A percentile compares a stretch with the other conserved stretches of the same genome.
phyloP scores from a whole-genome alignment of 2,113 vertebrate genomes.

The Notarius lentiginosus region DNA sequence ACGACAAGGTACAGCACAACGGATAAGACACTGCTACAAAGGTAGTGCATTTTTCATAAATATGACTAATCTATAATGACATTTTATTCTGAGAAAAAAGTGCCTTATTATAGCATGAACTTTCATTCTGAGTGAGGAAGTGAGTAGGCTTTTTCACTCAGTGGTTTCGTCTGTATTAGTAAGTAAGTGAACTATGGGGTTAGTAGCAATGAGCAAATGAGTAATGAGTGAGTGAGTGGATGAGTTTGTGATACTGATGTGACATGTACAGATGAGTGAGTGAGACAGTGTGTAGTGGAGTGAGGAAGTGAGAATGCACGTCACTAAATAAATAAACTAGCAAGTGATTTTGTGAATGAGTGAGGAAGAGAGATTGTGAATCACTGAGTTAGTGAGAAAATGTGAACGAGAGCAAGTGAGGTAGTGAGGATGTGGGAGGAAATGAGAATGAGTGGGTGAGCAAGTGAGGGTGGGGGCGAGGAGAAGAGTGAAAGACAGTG shows the following conservation, averaged over 20 bases:
- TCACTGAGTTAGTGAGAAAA: not conserved
- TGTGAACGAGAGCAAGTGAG: not conserved
- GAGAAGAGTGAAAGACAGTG: not conserved
- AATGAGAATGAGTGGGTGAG: not conserved
- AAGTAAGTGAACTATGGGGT: not conserved
- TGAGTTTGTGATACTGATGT: not conserved
- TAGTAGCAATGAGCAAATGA: not conserved
- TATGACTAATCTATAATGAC: not conserved
- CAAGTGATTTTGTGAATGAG: not conserved
- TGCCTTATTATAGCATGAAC: not conserved
- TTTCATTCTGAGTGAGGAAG: not conserved
- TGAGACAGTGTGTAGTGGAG: not conserved
- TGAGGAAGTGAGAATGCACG: not conserved
- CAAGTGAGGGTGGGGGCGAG: not conserved
- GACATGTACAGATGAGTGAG: not conserved
- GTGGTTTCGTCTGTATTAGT: too few species aligned
- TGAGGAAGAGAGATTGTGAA: not conserved
- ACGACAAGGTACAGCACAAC: too few species aligned
- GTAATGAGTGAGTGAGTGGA: not conserved
- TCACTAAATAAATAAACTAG: too few species aligned
- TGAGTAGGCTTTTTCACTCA: too few species aligned
- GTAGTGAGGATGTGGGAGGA: not conserved
- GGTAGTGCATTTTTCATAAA: not conserved
- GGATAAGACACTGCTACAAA: not conserved
- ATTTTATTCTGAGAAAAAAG: not conserved